A percentile compares a stretch with the other conserved stretches of the same genome.
phyloP scores from a whole-genome alignment of 1,140 invertebrate genomes.

The Battus philenor region DNA sequence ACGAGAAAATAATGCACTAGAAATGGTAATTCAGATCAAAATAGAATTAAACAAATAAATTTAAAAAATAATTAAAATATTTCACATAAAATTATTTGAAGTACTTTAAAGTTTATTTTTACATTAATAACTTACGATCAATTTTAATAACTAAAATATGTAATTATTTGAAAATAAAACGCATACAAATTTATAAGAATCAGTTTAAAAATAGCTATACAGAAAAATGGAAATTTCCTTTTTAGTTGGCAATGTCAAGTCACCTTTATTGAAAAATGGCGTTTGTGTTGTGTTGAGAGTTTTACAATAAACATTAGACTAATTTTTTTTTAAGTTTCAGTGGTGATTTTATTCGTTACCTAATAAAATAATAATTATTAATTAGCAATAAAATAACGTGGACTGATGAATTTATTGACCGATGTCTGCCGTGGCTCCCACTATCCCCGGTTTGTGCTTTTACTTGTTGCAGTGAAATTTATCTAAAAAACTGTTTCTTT shows the following conservation, averaged over 20 bases:
- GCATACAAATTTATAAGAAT: too few species aligned
- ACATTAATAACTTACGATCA: too few species aligned
- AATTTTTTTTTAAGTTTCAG: conserved; percentile 24
- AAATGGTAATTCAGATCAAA: too few species aligned
- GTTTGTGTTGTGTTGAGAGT: conserved; percentile 68
- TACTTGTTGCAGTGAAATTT: conserved; percentile 32
- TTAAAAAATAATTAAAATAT: too few species aligned
- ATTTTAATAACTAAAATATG: too few species aligned
- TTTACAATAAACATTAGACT: conserved; percentile 54
- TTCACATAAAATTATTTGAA: too few species aligned
- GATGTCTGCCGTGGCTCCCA: conserved; percentile 75
- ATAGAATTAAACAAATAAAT: too few species aligned
- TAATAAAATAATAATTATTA: conserved; percentile 32
- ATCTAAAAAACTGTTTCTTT: conserved; percentile 7
- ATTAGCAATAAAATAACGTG: conserved; percentile 45
- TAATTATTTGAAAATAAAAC: too few species aligned
- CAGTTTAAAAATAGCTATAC: too few species aligned
- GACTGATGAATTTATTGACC: conserved; percentile 70
- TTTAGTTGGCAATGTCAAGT: conserved; percentile 28
- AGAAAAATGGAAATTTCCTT: conserved; percentile 22
- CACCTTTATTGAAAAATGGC: conserved; percentile 67
- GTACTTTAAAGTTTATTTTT: too few species aligned
- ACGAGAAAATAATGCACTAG: too few species aligned
- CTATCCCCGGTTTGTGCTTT: conserved; percentile 67
- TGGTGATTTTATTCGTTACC: conserved; percentile 27